Evolutionary conservation across 2,113 vertebrate species (phyloP), one percentile per base, ranked within the genome.

Genomic region (Neoarius graeffei): DNA sequence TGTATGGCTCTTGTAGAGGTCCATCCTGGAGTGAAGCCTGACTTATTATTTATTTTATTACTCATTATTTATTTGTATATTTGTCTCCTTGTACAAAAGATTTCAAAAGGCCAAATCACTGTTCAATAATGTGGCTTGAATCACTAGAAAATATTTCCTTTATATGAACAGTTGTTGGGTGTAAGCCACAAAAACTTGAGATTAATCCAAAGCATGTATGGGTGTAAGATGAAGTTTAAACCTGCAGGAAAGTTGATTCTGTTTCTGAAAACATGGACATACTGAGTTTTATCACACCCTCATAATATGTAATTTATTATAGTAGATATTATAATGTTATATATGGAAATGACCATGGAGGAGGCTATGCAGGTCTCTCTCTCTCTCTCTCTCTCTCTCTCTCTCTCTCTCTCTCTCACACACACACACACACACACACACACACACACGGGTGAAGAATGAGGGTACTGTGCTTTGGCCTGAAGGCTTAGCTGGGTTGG

Each of bases 391-490:
- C n/a, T n/a, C n/a, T n/a, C n/a, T n/a, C n/a, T n/a, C n/a, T n/a
- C n/a, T n/a, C n/a, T n/a, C n/a, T n/a, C n/a, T n/a, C n/a, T n/a
- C n/a, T n/a, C n/a, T n/a, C n/a, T 60, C 86, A 90, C 88, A 89
- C 88, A 87, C 89, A 90, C 89, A 60, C 30, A 77, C 83, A 87
- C 81, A 88, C 86, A 84, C 62, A 81, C 81, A 84, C 76, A 77
- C 91, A 84, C 88, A 90, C 89, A 90, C 88, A 86, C 89, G 30
- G 30, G 30, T 35, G 89, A 94, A 95, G 93, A 95, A 96, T 95
- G 92, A 89, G 93, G 89, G 87, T 90, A 91, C 94, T 96, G 95
- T 95, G 93, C 91, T 91, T 91, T n/a, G 25, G 89, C 84, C 76
- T 84, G 94, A 91, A 79, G 90, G 93, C 92, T 82, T 88, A 93